Evolutionary conservation across 1,140 invertebrate genomes (phyloP), one percentile per base, ranked within the genome.

Genomic region (Drepana arcuata): DNA sequence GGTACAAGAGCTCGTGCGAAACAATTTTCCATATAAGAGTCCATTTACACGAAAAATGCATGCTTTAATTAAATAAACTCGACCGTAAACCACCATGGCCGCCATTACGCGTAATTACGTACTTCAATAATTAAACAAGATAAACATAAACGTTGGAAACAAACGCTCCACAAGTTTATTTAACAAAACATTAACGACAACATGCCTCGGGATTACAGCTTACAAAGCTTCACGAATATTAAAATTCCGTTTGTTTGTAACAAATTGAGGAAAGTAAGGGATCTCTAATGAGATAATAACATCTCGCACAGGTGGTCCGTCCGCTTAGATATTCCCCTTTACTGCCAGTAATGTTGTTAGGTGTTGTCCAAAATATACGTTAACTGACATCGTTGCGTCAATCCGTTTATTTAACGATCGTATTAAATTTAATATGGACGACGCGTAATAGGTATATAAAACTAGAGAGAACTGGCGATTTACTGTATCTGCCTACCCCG

Each of bases 211-310:
- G 43, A 41, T 55, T 39, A 55, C 41, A 52, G 38, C 34, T 48
- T 45, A 42, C 24, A 30, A 32, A 35, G 40, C 41, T 42, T n/a
- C n/a, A n/a, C n/a, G n/a, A 51, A 53, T 64, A 68, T 64, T 60
- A 60, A 68, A 68, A 68, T 68, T 65, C 53, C 58, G 51, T 63
- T 65, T 63, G 62, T 66, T 64, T 54, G 33, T 40, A 46, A 62
- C 59, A 58, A 68, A 62, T 59, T 68, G 61, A 54, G 58, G 47
- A 43, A 55, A 52, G 36, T 48, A 39, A 57, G 61, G 57, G 52
- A 60, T 54, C 50, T 41, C 44, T 69, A 66, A 66, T 63, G 62
- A 69, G 62, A 66, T 66, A 63, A 66, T 66, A 69, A 69, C 59
- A 54, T 51, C 58, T 59, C 41, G 45, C 52, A 53, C 65, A 69